Base-by-base conservation (phyloP, 2,797 vertebrate species). In the Jordanella pulchra region DNA sequence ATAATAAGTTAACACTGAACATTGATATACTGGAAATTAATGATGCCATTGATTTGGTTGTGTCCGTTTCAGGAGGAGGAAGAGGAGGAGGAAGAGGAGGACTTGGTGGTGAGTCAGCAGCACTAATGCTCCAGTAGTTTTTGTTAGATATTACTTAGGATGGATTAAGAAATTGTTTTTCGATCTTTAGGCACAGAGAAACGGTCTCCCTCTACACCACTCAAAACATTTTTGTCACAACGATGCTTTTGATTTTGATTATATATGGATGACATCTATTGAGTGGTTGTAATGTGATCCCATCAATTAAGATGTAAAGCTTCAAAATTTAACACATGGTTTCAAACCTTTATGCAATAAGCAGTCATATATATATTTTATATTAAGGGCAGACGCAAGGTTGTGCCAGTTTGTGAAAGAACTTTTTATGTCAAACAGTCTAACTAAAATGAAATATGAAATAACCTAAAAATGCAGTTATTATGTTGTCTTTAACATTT, bases 81-180 rank as follows among this genome's bases (percentile, higher is more conserved):
- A 0, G 93, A 93, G 1, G 91, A 92, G 30, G 92, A 93, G 0
- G 94, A 94, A 3, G 94, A 95, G 12, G 89, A 93, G 71, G 94
- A 95, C 0, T 71, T 95, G 92, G 94, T 95, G 94, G 94, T 95
- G 93, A 69, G 93, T 90, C 9, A 4, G 28, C 12, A 21, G 15
- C 1, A 28, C 12, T 51, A 42, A 14, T 10, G 23, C 23, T 4
- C 23, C 21, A 27, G 39, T 9, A 48, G 45, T 5, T n/a, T 10
- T 6, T 45, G 5, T 51, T 63, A n/a, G 12, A 18, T 65, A 6
- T 3, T 2, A 21, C 2, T 23, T 45, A 35, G 21, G 15, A 54
- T 2, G 42, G 10, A 23, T 13, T 32, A 5, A n/a, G 10, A 10
- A 39, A 51, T 64, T 44, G 54, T 44, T 51, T 47, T 45, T 3